These are phyloP conservation scores for Rhabdophis nuchalis DNA, from an alignment of 2,797 vertebrate genomes.

Conservation along the genomic window DNA sequence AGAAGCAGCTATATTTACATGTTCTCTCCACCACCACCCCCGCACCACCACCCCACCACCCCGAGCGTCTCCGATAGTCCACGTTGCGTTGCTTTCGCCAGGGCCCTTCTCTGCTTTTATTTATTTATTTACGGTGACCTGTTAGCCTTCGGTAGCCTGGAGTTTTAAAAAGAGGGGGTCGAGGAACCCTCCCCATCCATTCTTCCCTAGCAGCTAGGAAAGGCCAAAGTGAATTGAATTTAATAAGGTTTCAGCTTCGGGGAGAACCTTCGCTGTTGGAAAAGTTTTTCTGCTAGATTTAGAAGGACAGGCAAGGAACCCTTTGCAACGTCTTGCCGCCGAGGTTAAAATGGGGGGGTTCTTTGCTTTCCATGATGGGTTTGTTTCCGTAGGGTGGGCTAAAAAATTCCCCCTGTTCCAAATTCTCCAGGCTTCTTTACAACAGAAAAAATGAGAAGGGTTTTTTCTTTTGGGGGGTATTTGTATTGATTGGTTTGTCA, in stretches of 20 bases:
- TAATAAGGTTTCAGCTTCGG: slow-evolving; percentile 52
- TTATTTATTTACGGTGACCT: slow-evolving; percentile 40
- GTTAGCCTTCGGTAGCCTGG: slow-evolving; percentile 50
- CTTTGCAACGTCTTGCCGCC: background rate
- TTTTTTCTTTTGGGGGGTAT: no score
- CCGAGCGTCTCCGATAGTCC: slow-evolving; percentile 4
- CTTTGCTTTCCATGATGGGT: background rate
- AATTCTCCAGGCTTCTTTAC: background rate
- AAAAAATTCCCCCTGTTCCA: background rate
- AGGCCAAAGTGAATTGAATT: slow-evolving; percentile 61
- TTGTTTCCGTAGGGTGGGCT: background rate
- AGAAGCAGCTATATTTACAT: slow-evolving; percentile 40
- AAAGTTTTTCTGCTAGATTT: slow-evolving; percentile 19
- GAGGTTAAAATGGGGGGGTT: background rate
- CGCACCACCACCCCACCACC: background rate
- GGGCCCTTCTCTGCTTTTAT: background rate
- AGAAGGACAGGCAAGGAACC: background rate
- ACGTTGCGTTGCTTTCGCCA: no score
- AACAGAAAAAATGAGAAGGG: background rate
- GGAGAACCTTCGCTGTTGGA: slow-evolving; percentile 27
- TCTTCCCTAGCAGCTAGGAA: slow-evolving; percentile 52
- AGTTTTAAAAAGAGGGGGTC: background rate
- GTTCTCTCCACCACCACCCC: slow-evolving; percentile 26
- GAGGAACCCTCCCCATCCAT: slow-evolving; percentile 43
- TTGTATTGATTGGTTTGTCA: no score